Base-by-base conservation (phyloP, 2,113 vertebrate species). In the Campylorhamphus procurvoides region DNA sequence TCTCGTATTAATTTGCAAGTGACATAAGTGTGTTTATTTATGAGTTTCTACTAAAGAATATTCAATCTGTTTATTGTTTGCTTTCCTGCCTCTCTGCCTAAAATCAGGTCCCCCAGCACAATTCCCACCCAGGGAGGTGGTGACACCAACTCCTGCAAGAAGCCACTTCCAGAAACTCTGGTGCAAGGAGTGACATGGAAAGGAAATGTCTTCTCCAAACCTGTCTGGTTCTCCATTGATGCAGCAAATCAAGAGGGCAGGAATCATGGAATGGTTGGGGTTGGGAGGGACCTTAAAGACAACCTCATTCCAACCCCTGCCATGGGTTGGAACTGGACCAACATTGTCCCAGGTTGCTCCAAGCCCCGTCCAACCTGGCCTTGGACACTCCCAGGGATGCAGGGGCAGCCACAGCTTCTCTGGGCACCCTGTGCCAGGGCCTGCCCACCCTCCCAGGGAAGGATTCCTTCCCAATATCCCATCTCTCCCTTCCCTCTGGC, bases 261-360 rank as follows among this genome's bases (percentile, higher is more conserved):
- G 42, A 49, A 22, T 33, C 13, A 25, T 6, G 6, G 39, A 12
- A 8, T 23, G 17, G 11, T 37, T 60, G 52, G 46, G 5, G 33
- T 4, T 39, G 28, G 28, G 14, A 39, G 3, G 3, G 14, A 8
- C 10, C 3, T 39, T 0, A 33, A 53, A 60, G 7, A 47, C 20
- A 47, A 47, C 46, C 6, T 1, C 12, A 8, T 13, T 42, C 3
- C 7, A 15, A 14, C 7, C 23, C 29, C 1, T 59, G 14, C 44
- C 23, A 9, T 14, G 44, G 42, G 23, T 18, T 58, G 35, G 66
- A 18, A 50, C 44, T 14, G 15, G 40, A 42, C 12, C 40, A 42
- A 42, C 40, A 42, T 24, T 1, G 0, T 0, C n/a, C 56, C 56
- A 53, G 39, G 27, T 0, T 17, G 10, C 8, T 44, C 47, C 56